A percentile compares a stretch with the other conserved stretches of the same genome.
These are phyloP conservation scores for Caligus rogercresseyi DNA, from an alignment of 1,140 invertebrate genomes.

Conservation along the genomic window DNA sequence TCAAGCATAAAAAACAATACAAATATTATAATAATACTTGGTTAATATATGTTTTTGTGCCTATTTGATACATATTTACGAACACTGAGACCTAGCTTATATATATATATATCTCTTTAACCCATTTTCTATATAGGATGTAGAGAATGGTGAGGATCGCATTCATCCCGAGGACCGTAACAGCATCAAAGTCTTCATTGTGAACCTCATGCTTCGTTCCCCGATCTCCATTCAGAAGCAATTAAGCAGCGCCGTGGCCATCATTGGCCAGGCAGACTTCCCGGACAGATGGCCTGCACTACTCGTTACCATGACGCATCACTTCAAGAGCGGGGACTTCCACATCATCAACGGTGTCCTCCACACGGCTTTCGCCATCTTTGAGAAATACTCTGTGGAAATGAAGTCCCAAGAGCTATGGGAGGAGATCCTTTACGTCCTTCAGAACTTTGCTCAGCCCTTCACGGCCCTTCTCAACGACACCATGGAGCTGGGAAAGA, in stretches of 20 bases:
- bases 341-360: constrained; percentile 86
- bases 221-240: constrained; percentile 79
- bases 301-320: constrained; percentile 34
- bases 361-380: constrained; percentile 83
- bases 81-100: too few species aligned
- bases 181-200: constrained; percentile 65
- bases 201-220: constrained; percentile 77
- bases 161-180: constrained; percentile 60
- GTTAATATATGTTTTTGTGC: too few species aligned
- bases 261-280: constrained; percentile 54
- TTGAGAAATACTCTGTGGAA: constrained; percentile 86
- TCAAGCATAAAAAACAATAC: too few species aligned
- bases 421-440: constrained; percentile 89
- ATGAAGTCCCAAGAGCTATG: constrained; percentile 85
- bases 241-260: constrained; percentile 82
- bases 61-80: too few species aligned
- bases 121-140: constrained; percentile 32
- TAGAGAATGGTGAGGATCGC: constrained; percentile 55
- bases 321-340: constrained; percentile 55
- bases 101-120: background rate
- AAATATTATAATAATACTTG: too few species aligned
- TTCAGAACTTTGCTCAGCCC: constrained; percentile 79
- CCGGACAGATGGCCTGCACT: constrained; percentile 39
- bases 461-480: constrained; percentile 77
- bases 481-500: constrained; percentile 60